Evolutionary conservation across 2,888 invertebrate genomes (phyloP), one percentile per base, ranked within the genome.

Genomic region (Nemoura dubitans): DNA sequence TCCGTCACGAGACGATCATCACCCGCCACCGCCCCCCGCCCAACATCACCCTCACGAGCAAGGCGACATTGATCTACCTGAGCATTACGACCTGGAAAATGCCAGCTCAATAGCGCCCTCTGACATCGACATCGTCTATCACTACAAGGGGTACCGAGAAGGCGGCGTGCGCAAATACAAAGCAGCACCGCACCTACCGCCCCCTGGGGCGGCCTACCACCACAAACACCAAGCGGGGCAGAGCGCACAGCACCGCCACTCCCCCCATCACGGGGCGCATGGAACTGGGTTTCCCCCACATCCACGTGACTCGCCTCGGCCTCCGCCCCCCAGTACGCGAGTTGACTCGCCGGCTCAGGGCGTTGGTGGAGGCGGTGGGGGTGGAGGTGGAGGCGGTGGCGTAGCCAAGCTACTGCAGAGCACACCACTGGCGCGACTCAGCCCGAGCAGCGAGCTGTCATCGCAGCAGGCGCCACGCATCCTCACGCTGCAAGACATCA

Each of bases 81-180:
- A 98, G 91, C 98, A 98, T 91, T 99, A 99, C 90, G 98, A 99
- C 91, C 93, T 99, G 88, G 99, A 99, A 92, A 98, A 98, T 92
- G 98, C 98, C 0, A 98, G 98, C 91, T 98, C 98, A 0, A 98
- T 99, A 89, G 99, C 99, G 0, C 98, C 99, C 0, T 98, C 98
- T 0, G 99, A 99, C 91, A 98, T 98, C 89, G 98, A 99, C 90
- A 97, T 99, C 88, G 97, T 98, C 16, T 98, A 98, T 90, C 98
- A 99, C 91, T 99, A 99, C 91, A 98, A 98, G 92, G 97, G 93
- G 88, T 98, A 97, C 91, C 93, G 98, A 30, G 97, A 98, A 92
- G 95, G 94, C 0, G 97, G 97, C 0, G 95, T 96, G 88, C 93
- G 97, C 81, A 97, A 97, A 91, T 97, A 97, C 90, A 97, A 97